These are phyloP conservation scores for Tubulanus polymorphus DNA, from an alignment of 2,888 invertebrate species.

Conservation along the genomic window DNA sequence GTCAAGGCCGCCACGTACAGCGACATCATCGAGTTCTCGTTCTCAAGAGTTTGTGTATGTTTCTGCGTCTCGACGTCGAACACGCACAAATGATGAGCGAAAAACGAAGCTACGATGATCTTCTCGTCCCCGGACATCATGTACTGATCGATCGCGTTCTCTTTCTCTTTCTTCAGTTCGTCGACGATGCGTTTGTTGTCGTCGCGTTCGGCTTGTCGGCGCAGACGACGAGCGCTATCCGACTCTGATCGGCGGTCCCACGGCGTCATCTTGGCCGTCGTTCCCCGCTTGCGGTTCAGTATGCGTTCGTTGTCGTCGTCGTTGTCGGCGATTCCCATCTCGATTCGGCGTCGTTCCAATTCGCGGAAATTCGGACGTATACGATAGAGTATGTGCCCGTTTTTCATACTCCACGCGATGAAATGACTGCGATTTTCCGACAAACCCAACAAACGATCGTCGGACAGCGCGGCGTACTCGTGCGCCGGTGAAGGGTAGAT, in stretches of 20 bases:
- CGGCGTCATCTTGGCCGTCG: slow-evolving; percentile 40
- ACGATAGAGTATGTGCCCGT: slow-evolving; percentile 36
- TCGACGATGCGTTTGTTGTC: slow-evolving; percentile 30
- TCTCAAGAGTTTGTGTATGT: slow-evolving; percentile 42
- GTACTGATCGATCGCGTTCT: slow-evolving; percentile 45
- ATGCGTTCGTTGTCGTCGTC: slow-evolving; percentile 2
- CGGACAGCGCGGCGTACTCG: slow-evolving; percentile 44
- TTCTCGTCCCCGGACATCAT: slow-evolving; percentile 41
- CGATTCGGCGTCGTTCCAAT: slow-evolving; percentile 20
- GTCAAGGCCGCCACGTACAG: slow-evolving; percentile 43
- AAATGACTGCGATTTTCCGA: slow-evolving; percentile 45
- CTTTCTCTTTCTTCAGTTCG: slow-evolving; percentile 37
- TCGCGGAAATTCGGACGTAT: slow-evolving; percentile 40
- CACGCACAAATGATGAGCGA: slow-evolving; percentile 48
- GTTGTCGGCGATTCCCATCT: slow-evolving; percentile 11
- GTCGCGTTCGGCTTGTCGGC: slow-evolving; percentile 33
- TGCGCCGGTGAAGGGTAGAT: slow-evolving; percentile 43
- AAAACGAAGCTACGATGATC: slow-evolving; percentile 45
- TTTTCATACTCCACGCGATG: slow-evolving; percentile 42
- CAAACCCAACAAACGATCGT: slow-evolving; percentile 40
- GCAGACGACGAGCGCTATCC: slow-evolving; percentile 25
- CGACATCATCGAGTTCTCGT: slow-evolving; percentile 42
- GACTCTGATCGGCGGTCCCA: slow-evolving; percentile 45
- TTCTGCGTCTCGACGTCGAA: slow-evolving; percentile 38
- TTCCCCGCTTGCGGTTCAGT: slow-evolving; percentile 17